These are phyloP conservation scores for Silvanus unidentatus DNA, from an alignment of 2,888 invertebrate genomes.

Conservation along the genomic window DNA sequence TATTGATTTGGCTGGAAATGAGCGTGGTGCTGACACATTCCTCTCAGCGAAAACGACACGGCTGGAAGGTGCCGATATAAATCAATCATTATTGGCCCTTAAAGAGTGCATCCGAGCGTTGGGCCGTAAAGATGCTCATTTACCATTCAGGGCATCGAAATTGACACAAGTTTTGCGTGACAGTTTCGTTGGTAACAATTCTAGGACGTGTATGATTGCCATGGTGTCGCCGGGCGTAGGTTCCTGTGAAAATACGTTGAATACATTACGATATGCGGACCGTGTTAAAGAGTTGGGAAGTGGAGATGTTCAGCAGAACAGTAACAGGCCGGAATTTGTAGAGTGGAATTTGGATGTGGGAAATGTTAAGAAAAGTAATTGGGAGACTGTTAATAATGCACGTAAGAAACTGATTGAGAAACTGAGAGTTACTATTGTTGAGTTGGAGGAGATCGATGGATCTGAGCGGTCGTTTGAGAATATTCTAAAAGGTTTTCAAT, in stretches of 20 bases:
- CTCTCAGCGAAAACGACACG: constrained; percentile 92
- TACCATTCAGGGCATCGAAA: constrained; percentile 97
- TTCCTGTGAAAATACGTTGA: constrained; percentile 96
- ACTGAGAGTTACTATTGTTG: too few species aligned
- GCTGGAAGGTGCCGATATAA: constrained; percentile 96
- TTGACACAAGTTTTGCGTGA: constrained; percentile 93
- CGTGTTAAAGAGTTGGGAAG: constrained; percentile 92
- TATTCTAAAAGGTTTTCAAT: too few species aligned
- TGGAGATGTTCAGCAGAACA: constrained; percentile 63
- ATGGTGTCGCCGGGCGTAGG: constrained; percentile 97
- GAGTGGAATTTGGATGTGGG: constrained; percentile 54
- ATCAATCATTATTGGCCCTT: constrained; percentile 90
- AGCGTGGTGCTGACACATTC: constrained; percentile 97
- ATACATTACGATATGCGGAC: constrained; percentile 96
- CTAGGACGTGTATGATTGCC: constrained; percentile 98
- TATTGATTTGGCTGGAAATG: constrained; percentile 96
- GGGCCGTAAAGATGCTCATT: constrained; percentile 91
- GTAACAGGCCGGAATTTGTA: constrained; percentile 39
- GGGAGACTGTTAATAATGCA: too few species aligned
- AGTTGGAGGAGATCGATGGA: too few species aligned
- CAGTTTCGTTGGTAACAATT: constrained; percentile 97
- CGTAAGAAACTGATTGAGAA: too few species aligned
- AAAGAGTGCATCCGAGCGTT: constrained; percentile 97
- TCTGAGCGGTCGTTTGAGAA: too few species aligned
- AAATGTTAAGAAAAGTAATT: too few species aligned